Percentiles rank a stretch among this genome's conserved stretches.
Evolutionary conservation across 2,113 vertebrate species (phyloP).

Genomic region (Prionailurus bengalensis): DNA sequence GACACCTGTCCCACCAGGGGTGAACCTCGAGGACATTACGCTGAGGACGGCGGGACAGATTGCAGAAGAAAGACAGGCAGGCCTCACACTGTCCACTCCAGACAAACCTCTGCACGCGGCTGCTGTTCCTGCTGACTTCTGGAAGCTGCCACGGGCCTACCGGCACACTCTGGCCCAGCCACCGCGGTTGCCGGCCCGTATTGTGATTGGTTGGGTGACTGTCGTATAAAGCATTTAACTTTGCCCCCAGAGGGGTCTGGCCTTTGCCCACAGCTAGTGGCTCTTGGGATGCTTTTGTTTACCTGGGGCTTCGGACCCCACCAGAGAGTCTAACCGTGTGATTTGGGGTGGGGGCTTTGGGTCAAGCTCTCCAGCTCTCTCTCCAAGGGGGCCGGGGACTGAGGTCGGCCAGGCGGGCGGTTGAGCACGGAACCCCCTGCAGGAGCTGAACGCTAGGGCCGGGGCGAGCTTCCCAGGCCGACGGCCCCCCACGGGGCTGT

Average conservation of each 20-base stretch:
- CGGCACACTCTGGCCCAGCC: background rate
- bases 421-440: background rate
- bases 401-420: background rate
- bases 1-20: fast-evolving
- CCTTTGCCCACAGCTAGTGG: background rate
- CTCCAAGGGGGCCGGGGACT: background rate
- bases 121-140: background rate
- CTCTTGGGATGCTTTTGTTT: background rate
- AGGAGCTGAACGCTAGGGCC: background rate
- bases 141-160: background rate
- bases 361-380: background rate
- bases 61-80: background rate
- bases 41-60: no score
- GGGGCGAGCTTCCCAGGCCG: fast-evolving
- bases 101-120: background rate
- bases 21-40: background rate
- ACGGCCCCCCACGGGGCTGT: fast-evolving
- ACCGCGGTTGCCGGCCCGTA: fast-evolving
- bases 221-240: background rate
- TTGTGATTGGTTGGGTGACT: background rate
- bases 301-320: background rate
- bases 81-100: background rate
- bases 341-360: background rate
- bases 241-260: background rate
- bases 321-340: background rate